Percentiles rank a stretch among this genome's conserved stretches.
Evolutionary conservation across 35 echinoderm and acorn worm genomes (phyloP).

Genomic region (Ptychodera flava): DNA sequence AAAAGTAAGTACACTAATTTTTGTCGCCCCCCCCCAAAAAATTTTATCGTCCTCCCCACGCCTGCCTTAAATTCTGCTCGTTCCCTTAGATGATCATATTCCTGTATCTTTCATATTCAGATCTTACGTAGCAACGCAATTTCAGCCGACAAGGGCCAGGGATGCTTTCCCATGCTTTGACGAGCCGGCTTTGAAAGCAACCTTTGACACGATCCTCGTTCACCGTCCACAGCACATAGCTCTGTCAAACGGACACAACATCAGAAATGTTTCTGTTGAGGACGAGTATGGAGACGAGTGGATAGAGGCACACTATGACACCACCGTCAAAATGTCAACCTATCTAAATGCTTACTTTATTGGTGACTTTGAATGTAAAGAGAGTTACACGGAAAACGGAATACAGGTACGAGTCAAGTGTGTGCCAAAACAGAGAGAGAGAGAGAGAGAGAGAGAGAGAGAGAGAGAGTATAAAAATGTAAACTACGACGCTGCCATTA

Average conservation of each 20-base stretch:
- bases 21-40: no score
- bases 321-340: background rate
- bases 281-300: background rate
- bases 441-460: no score
- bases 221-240: background rate
- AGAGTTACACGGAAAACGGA: background rate
- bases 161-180: constrained; percentile 87
- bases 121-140: constrained; percentile 72
- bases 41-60: no score
- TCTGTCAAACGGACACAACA: background rate
- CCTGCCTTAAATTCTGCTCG: no score
- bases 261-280: background rate
- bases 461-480: no score
- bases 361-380: background rate
- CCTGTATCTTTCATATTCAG: constrained; percentile 13
- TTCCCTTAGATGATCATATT: no score
- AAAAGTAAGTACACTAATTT: no score
- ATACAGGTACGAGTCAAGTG: background rate
- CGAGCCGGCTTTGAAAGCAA: constrained; percentile 62
- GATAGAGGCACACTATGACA: background rate
- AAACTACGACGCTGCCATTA: no score
- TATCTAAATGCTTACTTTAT: background rate
- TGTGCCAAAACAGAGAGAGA: no score
- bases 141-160: constrained; percentile 81
- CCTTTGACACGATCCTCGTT: constrained; percentile 42